phyloP scores from a whole-genome alignment of 2,113 vertebrate genomes.

The Leptocoma aspasia region DNA sequence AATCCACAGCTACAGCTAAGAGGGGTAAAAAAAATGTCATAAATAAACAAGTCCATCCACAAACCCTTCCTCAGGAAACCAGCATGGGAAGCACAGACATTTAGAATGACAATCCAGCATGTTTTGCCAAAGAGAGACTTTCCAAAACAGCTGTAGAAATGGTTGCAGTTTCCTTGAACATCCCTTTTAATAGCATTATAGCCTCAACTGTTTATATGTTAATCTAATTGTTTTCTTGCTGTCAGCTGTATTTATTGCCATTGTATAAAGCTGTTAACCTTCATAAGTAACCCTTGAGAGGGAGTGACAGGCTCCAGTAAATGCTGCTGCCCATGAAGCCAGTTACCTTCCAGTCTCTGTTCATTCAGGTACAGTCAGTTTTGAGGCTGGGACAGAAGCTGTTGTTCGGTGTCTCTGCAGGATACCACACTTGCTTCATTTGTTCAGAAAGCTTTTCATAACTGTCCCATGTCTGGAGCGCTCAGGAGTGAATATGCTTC shows the following conservation, averaged over 20 bases:
- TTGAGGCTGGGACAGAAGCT: not conserved
- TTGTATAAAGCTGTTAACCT: not conserved
- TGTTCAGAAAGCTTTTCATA: constrained; percentile 1
- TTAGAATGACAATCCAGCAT: constrained; percentile 46
- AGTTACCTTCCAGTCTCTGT: not conserved
- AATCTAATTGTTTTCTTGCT: constrained; percentile 6
- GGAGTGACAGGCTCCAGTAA: not conserved
- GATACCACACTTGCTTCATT: not conserved
- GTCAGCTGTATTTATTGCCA: not conserved
- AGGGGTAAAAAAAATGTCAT: not conserved
- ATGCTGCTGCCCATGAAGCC: not conserved
- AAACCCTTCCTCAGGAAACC: constrained; percentile 60
- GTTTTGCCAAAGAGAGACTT: constrained; percentile 33
- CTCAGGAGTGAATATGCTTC: constrained; percentile 1
- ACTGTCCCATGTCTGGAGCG: not conserved
- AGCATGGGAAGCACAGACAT: constrained; percentile 42
- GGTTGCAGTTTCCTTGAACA: not conserved
- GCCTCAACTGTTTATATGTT: not conserved
- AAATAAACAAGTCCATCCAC: constrained; percentile 4
- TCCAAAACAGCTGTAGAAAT: constrained; percentile 50
- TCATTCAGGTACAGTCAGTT: not conserved
- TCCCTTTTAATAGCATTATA: not conserved
- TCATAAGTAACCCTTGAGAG: not conserved
- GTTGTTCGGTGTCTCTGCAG: not conserved
- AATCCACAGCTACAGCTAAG: constrained; percentile 45